phyloP scores from a whole-genome alignment of 2,797 vertebrate species.

The Choloepus didactylus region DNA sequence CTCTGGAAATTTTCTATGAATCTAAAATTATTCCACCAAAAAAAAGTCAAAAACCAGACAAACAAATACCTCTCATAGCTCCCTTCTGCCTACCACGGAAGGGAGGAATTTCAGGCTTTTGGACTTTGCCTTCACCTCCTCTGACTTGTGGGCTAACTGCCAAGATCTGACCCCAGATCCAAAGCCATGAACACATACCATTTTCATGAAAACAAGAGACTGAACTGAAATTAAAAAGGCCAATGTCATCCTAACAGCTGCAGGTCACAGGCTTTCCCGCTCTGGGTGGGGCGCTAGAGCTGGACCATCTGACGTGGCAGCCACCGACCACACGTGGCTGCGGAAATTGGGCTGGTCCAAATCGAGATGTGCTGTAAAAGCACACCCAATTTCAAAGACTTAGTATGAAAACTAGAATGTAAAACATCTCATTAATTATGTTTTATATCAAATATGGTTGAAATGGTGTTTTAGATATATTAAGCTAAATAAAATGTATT shows the following conservation, averaged over 20 bases:
- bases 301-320: accelerated
- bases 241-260: no score
- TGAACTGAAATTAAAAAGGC: not conserved
- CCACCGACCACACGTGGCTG: not conserved
- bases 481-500: slow-evolving; percentile 1
- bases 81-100: not conserved
- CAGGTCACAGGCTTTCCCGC: not conserved
- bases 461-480: not conserved
- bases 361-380: not conserved
- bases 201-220: not conserved
- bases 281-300: accelerated
- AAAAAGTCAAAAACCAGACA: not conserved
- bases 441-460: not conserved
- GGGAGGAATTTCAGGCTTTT: not conserved
- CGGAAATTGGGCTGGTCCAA: not conserved
- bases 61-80: not conserved
- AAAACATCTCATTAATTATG: not conserved
- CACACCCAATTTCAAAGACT: not conserved
- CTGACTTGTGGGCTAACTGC: not conserved
- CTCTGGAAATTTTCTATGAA: not conserved
- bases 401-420: not conserved
- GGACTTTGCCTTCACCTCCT: not conserved
- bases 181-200: not conserved
- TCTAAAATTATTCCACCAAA: not conserved
- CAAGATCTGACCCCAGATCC: not conserved